Conservation (phyloP, 1,140 invertebrate species). For the Myzus persicae region DNA sequence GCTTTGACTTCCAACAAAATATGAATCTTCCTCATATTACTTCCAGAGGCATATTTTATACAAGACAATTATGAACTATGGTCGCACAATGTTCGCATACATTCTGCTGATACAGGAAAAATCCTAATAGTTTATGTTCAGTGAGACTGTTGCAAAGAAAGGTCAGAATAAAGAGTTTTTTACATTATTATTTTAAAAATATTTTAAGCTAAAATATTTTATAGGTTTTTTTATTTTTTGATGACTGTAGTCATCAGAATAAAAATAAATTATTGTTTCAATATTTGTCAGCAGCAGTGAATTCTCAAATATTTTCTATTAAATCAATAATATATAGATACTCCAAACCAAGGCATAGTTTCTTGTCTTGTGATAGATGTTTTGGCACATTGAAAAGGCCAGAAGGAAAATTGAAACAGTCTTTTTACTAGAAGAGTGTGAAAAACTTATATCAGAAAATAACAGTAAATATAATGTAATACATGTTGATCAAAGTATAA, state of each 20-base stretch:
- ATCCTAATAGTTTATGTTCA: conserved; percentile 21
- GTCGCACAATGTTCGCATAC: not conserved
- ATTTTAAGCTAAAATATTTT: not conserved
- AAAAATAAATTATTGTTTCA: too few relatives aligned
- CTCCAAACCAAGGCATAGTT: not conserved
- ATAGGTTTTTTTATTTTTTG: conserved; percentile 37
- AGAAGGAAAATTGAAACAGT: conserved; percentile 14
- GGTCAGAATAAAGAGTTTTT: too few relatives aligned
- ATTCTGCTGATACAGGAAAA: not conserved
- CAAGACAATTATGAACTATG: conserved; percentile 32
- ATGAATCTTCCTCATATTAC: not conserved
- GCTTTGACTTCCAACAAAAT: conserved; percentile 35
- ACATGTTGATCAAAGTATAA: conserved; percentile 39
- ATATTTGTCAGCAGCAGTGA: not conserved
- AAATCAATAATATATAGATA: conserved; percentile 40
- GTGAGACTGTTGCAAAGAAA: not conserved
- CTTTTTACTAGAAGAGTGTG: conserved; percentile 19
- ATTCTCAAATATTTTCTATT: not conserved
- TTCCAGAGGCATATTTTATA: conserved; percentile 1
- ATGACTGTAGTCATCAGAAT: conserved; percentile 12
- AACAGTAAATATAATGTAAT: conserved; percentile 22
- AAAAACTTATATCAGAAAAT: conserved; percentile 6
- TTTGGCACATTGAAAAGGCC: conserved; percentile 8
- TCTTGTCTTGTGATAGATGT: not conserved
- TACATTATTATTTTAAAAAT: not conserved